A percentile compares a stretch with the other conserved stretches of the same genome.
Evolutionary conservation across 2,888 invertebrate genomes (phyloP).

Genomic region (Erebia ligea): DNA sequence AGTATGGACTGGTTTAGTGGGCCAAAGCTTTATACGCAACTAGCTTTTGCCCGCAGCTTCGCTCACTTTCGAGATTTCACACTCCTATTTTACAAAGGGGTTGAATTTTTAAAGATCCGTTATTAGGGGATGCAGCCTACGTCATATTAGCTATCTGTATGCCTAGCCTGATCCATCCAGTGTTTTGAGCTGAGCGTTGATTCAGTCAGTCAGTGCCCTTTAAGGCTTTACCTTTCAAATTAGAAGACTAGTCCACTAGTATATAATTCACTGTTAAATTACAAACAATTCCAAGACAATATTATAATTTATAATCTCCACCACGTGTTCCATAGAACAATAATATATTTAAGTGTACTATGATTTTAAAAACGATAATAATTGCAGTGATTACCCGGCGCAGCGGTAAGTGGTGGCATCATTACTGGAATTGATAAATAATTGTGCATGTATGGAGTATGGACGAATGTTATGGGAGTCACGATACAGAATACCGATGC

Average conservation of each 20-base stretch:
- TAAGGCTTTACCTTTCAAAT: too few species aligned
- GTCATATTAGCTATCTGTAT: too few species aligned
- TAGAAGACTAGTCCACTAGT: neutral
- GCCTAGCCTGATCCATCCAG: too few species aligned
- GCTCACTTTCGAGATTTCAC: too few species aligned
- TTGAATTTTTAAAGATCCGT: too few species aligned
- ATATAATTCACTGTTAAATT: slow-evolving; percentile 6
- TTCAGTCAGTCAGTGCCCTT: too few species aligned
- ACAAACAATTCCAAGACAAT: slow-evolving; percentile 5
- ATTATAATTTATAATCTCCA: slow-evolving; percentile 20
- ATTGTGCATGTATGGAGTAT: slow-evolving; percentile 53
- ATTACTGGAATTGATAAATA: slow-evolving; percentile 76
- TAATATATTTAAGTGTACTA: slow-evolving; percentile 33
- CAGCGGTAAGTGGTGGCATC: slow-evolving; percentile 53
- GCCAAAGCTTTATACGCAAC: too few species aligned
- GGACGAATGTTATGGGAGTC: slow-evolving; percentile 26
- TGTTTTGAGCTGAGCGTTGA: too few species aligned
- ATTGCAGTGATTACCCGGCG: slow-evolving; percentile 60
- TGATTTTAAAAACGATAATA: slow-evolving; percentile 50
- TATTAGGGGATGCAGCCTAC: too few species aligned
- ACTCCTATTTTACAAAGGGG: too few species aligned
- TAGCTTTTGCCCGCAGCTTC: too few species aligned
- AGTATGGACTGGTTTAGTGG: too few species aligned
- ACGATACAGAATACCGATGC: slow-evolving; percentile 27
- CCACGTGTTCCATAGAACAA: slow-evolving; percentile 35